Base-by-base conservation (phyloP, 92 coral and sea anemone species). In the Diadumene lineata region DNA sequence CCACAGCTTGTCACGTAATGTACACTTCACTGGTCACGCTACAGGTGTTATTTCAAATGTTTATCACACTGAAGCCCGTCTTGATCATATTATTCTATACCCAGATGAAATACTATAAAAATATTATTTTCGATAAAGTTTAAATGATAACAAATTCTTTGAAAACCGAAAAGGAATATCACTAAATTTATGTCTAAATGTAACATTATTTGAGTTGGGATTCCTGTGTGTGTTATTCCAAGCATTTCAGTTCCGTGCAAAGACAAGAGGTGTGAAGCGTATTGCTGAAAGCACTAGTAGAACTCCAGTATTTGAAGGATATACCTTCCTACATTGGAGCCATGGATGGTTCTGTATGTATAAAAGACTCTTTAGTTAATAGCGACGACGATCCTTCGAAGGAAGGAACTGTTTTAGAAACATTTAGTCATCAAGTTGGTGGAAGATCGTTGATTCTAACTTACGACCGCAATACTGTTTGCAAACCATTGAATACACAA, bases 401-500 rank as follows among this genome's bases (percentile, higher is more conserved):
- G 0, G 8, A 60, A 72, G 77, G 34, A 61, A 74, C 46, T 24
- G 78, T 79, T 16, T 77, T 85, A 50, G 77, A 81, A 60, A 86
- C 91, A 1, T 86, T 79, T 31, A 43, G 53, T 46, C 86, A 86
- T 64, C 91, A 86, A 86, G 91, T 86, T 28, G 91, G 91, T 7
- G 91, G 91, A 25, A 86, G 85, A 29, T 86, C 86, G 19, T 61
- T 83, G 4, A 77, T 86, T 56, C 87, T 81, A 25, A 83, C 78
- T 27, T 71, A 81, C 44, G 87, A 81, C 63, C 60, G 67, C 24
- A 34, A 71, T n/a, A 86, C 91, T 1, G 81, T 86, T 43, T 86
- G 91, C 66, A 86, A 86, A 69, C 86, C 86, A 24, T 46, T 86
- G 55, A 65, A 81, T 58, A 78, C 83, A 2, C 81, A 86, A 72